Percentiles rank a stretch among this genome's conserved stretches.
These are phyloP conservation scores for Drosophila persimilis DNA, from an alignment of 1,140 invertebrate genomes.

Conservation along the genomic window DNA sequence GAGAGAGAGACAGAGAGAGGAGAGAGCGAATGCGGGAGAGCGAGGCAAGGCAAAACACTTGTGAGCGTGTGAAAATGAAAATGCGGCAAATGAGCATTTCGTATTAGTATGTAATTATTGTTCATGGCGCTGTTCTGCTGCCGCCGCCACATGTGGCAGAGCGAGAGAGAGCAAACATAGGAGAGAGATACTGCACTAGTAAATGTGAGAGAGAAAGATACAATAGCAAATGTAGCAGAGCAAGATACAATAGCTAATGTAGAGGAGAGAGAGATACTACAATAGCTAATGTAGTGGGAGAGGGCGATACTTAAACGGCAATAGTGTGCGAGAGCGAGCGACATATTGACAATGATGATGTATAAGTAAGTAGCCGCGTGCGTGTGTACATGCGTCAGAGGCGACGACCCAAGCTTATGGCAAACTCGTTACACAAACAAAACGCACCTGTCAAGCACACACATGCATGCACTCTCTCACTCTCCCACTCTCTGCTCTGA, in stretches of 20 bases:
- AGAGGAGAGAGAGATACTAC: no score
- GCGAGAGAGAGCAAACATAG: conserved; percentile 10
- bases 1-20: conserved; percentile 8
- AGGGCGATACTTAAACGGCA: background rate
- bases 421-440: conserved; percentile 67
- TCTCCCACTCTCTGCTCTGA: background rate
- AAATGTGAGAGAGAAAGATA: no score
- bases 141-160: conserved; percentile 40
- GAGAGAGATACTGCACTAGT: no score
- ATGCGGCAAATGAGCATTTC: conserved; percentile 78
- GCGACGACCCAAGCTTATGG: conserved; percentile 45
- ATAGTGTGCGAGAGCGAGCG: conserved; percentile 38
- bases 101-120: conserved; percentile 77
- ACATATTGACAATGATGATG: conserved; percentile 61
- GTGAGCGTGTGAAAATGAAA: conserved; percentile 77
- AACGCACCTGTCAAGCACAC: conserved; percentile 73
- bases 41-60: conserved; percentile 49
- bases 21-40: conserved; percentile 12
- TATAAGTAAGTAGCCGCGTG: conserved; percentile 12
- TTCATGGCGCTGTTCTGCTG: conserved; percentile 25
- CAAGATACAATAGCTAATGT: no score
- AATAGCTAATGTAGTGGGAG: no score
- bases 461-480: background rate
- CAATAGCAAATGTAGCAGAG: no score
- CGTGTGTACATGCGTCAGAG: conserved; percentile 51